Evolutionary conservation across 2,888 invertebrate species (phyloP), one percentile per base, ranked within the genome.

Genomic region (Harmothoe impar): DNA sequence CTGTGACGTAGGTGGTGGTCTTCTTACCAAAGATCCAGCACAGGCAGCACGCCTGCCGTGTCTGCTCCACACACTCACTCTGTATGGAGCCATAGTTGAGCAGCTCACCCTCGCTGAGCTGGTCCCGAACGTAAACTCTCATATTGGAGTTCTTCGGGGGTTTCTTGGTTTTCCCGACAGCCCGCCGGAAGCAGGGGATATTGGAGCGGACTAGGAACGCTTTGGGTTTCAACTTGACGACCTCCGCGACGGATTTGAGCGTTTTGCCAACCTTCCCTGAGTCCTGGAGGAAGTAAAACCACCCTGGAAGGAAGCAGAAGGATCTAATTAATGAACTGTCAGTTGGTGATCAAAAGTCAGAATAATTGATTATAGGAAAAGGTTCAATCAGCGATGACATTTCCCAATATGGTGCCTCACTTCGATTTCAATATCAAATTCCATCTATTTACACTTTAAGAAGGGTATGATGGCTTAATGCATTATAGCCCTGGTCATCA

Each of bases 231-330:
- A 51, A 29, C 23, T 33, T 33, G 17, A 72, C 89, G n/a, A 90
- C 54, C 31, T 90, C 90, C 54, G 12, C 12, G 51, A 89, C 62
- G 20, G 78, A 77, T 54, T 78, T 54, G 23, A 78, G n/a, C 17
- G 81, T 90, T 25, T 90, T 90, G 12, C 90, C 90, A 5, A 81
- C 90, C 20, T 29, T 51, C 0, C 77, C 90, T 12, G 77, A 90
- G 52, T 90, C 90, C 52, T 88, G 89, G 0, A 89, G 89, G 62
- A 89, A 89, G 84, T 86, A 88, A 78, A 90, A 90, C 90, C 90
- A 90, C 29, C 90, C 90, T 90, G 90, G 25, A 90, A 90, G 0
- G 20, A 51, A 25, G 31, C 31, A 89, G 89, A 89, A 68, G 31
- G 15, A 35, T 31, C n/a, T n/a, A n/a, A n/a, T n/a, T n/a, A n/a